Evolutionary conservation across 1,140 invertebrate genomes (phyloP).

Genomic region (Drosophila oshimai): DNA sequence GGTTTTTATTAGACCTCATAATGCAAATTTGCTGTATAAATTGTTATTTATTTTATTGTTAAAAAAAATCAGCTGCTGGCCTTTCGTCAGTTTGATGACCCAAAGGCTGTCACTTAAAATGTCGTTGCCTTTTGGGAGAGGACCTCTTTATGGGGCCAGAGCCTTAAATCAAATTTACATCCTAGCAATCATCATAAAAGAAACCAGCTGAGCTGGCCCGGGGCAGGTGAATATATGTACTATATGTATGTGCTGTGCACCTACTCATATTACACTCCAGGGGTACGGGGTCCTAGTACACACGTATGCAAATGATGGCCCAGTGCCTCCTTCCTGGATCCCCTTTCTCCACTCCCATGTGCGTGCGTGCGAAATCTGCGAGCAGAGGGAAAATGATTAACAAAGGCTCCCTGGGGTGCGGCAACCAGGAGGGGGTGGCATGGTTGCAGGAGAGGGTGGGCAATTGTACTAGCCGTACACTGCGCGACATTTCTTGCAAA

Average conservation of each 20-base stretch:
- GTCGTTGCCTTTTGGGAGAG: constrained; percentile 9
- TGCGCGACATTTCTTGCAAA: no score
- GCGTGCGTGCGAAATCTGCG: constrained; percentile 72
- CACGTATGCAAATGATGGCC: constrained; percentile 48
- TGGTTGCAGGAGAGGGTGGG: background rate
- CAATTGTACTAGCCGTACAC: constrained; percentile 7
- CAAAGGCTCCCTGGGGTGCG: constrained; percentile 64
- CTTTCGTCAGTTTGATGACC: constrained; percentile 3
- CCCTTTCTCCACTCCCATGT: constrained; percentile 28
- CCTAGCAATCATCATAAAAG: constrained; percentile 46
- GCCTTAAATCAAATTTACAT: constrained; percentile 49
- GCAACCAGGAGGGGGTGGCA: constrained; percentile 7
- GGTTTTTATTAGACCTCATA: background rate
- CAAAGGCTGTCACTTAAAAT: constrained; percentile 14
- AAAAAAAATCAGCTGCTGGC: constrained; percentile 1
- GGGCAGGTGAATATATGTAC: constrained; percentile 25
- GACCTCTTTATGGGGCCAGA: background rate
- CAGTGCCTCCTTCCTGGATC: background rate
- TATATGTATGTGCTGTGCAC: no score
- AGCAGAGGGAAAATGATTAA: constrained; percentile 66
- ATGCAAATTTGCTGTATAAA: no score
- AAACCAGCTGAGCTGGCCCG: constrained; percentile 35
- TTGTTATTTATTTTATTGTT: constrained; percentile 5
- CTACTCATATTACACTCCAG: background rate
- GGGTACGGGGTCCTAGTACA: no score